Evolutionary conservation across 1,140 invertebrate species (phyloP).

Genomic region (Chironomus tepperi): DNA sequence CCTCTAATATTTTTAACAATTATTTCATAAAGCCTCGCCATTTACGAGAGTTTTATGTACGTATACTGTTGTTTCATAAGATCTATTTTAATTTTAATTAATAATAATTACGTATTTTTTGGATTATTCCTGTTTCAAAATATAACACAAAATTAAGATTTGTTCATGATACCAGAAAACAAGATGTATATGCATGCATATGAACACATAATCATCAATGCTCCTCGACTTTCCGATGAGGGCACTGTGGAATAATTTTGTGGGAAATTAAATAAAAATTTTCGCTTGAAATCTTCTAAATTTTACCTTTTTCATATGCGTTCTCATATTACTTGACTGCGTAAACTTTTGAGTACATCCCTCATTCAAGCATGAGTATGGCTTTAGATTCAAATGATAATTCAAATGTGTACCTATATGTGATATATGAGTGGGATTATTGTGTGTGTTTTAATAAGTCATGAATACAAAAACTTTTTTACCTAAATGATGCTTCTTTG

Average conservation of each 20-base stretch:
- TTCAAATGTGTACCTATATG: constrained; percentile 63
- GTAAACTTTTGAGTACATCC: constrained; percentile 65
- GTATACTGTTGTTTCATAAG: background rate
- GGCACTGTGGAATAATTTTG: constrained; percentile 38
- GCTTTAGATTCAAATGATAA: constrained; percentile 53
- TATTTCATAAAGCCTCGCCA: no score
- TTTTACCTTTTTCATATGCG: constrained; percentile 55
- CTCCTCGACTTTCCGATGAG: constrained; percentile 29
- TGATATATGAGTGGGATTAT: constrained; percentile 42
- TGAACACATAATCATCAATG: no score
- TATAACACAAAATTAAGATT: background rate
- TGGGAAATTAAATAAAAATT: no score
- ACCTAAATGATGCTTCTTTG: constrained; percentile 67
- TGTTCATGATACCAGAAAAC: background rate
- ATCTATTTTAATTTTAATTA: background rate
- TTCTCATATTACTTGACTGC: constrained; percentile 70
- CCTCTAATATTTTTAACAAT: no score
- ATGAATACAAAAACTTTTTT: background rate
- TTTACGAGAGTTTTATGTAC: background rate
- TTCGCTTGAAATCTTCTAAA: no score
- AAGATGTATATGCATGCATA: background rate
- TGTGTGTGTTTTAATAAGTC: constrained; percentile 30
- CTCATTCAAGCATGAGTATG: constrained; percentile 61
- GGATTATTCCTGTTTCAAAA: constrained; percentile 13
- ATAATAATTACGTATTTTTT: background rate